phyloP scores from a whole-genome alignment of 2,888 invertebrate genomes.

The Spicauda simplicius region DNA sequence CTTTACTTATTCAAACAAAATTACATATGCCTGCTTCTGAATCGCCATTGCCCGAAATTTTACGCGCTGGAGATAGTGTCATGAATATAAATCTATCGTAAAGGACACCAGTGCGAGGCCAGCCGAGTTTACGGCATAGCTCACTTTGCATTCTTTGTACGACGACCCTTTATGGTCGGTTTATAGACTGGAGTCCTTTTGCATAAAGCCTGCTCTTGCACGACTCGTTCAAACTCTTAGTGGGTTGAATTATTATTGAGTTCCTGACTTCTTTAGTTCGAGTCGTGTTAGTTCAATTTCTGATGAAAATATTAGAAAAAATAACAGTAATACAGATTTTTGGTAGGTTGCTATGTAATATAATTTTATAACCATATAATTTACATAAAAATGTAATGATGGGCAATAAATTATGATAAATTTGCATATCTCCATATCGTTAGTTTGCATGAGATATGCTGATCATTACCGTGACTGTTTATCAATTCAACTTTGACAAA shows the following conservation, averaged over 20 bases:
- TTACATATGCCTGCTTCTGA: conserved; percentile 83
- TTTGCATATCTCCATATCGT: too few relatives aligned
- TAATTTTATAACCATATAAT: too few relatives aligned
- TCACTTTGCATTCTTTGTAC: conserved; percentile 84
- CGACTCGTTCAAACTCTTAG: conserved; percentile 9
- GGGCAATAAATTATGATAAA: too few relatives aligned
- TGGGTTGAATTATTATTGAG: conserved; percentile 40
- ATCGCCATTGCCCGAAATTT: conserved; percentile 84
- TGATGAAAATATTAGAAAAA: background rate
- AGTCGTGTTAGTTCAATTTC: background rate
- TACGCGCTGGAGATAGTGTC: conserved; percentile 82
- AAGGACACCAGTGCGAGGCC: conserved; percentile 78
- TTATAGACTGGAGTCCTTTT: conserved; percentile 81
- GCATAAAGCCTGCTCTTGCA: conserved; percentile 68
- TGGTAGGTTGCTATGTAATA: too few relatives aligned
- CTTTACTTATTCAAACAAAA: conserved; percentile 85
- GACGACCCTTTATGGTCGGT: conserved; percentile 77
- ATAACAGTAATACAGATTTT: too few relatives aligned
- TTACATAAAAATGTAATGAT: too few relatives aligned
- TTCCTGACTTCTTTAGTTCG: background rate
- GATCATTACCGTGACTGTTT: too few relatives aligned
- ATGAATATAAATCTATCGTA: conserved; percentile 85
- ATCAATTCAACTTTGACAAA: too few relatives aligned
- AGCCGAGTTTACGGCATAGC: conserved; percentile 74
- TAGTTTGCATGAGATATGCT: too few relatives aligned